These are phyloP conservation scores for Anoplius nigerrimus DNA, from an alignment of 2,888 invertebrate species.

Conservation along the genomic window DNA sequence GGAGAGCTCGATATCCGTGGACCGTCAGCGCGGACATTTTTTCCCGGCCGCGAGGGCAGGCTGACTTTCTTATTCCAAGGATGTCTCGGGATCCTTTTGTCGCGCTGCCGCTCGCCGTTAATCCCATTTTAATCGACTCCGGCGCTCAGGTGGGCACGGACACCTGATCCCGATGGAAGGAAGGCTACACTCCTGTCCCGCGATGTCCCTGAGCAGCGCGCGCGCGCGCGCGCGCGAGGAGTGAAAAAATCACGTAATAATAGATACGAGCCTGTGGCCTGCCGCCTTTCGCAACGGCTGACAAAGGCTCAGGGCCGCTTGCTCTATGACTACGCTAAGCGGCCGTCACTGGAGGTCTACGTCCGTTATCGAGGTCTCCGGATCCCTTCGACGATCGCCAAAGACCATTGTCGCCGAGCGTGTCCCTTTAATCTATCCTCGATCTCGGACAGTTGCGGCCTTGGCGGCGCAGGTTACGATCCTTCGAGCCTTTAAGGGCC, in stretches of 20 bases:
- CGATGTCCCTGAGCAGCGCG: constrained; percentile 41
- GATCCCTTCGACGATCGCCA: constrained; percentile 32
- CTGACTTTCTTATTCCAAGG: constrained; percentile 24
- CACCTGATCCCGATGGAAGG: constrained; percentile 48
- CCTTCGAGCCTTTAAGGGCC: too few species aligned
- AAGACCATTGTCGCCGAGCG: constrained; percentile 20
- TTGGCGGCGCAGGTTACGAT: too few species aligned
- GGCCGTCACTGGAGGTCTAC: constrained; percentile 49
- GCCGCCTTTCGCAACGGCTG: constrained; percentile 53
- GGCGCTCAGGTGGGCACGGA: constrained; percentile 34
- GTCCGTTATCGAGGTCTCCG: constrained; percentile 56
- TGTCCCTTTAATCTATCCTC: neutral
- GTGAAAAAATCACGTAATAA: constrained; percentile 51
- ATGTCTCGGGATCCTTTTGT: constrained; percentile 23
- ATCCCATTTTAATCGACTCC: constrained; percentile 7
- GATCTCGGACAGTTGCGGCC: too few species aligned
- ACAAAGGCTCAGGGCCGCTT: constrained; percentile 60
- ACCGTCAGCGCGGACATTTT: too few species aligned
- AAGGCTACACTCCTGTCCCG: constrained; percentile 41
- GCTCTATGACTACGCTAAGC: constrained; percentile 37
- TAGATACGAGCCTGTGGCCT: constrained; percentile 47
- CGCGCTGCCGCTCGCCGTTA: neutral
- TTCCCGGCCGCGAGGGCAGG: neutral
- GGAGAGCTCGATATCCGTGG: too few species aligned
- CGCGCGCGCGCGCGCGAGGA: neutral